Evolutionary conservation across 2,888 invertebrate genomes (phyloP).

Genomic region (Diloba caeruleocephala): DNA sequence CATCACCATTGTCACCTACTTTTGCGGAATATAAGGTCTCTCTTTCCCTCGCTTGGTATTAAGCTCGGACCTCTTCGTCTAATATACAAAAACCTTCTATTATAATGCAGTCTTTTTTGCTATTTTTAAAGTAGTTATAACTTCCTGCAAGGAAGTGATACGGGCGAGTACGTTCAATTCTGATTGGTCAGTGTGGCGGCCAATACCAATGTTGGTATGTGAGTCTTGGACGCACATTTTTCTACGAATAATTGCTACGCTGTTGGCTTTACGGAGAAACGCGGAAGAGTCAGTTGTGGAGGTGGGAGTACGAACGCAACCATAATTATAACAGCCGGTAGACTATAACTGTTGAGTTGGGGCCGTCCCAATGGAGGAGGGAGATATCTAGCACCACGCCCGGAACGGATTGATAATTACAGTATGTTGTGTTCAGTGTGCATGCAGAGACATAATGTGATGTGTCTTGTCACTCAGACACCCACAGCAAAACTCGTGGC

Average conservation of each 20-base stretch:
- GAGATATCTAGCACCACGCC: too few species aligned
- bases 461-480: too few species aligned
- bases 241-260: conserved; percentile 18
- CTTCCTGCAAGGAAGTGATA: conserved; percentile 34
- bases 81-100: not conserved
- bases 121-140: not conserved
- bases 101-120: conserved; percentile 2
- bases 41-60: not conserved
- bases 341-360: not conserved
- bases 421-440: too few species aligned
- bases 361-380: not conserved
- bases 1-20: not conserved
- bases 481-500: too few species aligned
- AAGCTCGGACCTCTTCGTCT: not conserved
- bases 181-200: conserved; percentile 23
- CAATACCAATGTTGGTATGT: conserved; percentile 17
- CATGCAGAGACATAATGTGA: too few species aligned
- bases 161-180: conserved; percentile 3
- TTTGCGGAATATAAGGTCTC: not conserved
- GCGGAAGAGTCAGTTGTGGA: conserved; percentile 35
- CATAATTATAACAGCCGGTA: not conserved
- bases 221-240: conserved; percentile 14
- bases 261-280: conserved; percentile 21
- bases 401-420: too few species aligned
- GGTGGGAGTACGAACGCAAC: conserved; percentile 15